Percentiles rank a stretch among this genome's conserved stretches.
Evolutionary conservation across 2,113 vertebrate species (phyloP).

Genomic region (Rhea pennata): DNA sequence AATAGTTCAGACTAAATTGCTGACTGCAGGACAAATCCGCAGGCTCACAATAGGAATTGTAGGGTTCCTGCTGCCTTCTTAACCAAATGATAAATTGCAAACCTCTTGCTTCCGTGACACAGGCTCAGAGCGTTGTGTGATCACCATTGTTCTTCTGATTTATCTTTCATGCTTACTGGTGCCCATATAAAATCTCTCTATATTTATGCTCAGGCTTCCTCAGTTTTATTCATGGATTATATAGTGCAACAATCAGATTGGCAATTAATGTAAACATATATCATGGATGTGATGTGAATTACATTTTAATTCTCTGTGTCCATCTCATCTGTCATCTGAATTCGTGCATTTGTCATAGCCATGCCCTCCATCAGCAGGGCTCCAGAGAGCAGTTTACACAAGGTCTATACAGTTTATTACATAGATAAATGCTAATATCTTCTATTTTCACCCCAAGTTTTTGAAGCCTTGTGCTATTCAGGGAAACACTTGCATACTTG

Average conservation of each 20-base stretch:
- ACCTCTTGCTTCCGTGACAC: not conserved
- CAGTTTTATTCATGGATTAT: not conserved
- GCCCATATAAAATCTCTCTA: not conserved
- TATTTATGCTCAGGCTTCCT: not conserved
- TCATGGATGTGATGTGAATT: not conserved
- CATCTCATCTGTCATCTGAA: not conserved
- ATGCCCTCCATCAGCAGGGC: not conserved
- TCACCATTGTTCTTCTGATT: conserved; percentile 22
- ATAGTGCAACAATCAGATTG: not conserved
- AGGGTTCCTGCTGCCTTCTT: conserved; percentile 21
- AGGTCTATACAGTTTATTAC: not conserved
- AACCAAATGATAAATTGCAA: conserved; percentile 50
- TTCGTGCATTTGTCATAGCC: not conserved
- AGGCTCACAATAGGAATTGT: conserved; percentile 10
- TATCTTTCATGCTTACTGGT: conserved; percentile 2
- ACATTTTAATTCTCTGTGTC: not conserved
- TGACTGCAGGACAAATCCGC: conserved; percentile 46
- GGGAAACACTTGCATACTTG: not conserved
- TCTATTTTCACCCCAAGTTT: not conserved
- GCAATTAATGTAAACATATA: conserved; percentile 9
- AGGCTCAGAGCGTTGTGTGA: conserved; percentile 10
- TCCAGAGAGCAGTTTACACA: not conserved
- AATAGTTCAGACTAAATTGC: conserved; percentile 12
- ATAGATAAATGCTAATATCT: not conserved
- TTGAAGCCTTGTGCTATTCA: not conserved